These are phyloP conservation scores for Antigone vipio DNA, from an alignment of 2,113 vertebrate species.

Conservation along the genomic window DNA sequence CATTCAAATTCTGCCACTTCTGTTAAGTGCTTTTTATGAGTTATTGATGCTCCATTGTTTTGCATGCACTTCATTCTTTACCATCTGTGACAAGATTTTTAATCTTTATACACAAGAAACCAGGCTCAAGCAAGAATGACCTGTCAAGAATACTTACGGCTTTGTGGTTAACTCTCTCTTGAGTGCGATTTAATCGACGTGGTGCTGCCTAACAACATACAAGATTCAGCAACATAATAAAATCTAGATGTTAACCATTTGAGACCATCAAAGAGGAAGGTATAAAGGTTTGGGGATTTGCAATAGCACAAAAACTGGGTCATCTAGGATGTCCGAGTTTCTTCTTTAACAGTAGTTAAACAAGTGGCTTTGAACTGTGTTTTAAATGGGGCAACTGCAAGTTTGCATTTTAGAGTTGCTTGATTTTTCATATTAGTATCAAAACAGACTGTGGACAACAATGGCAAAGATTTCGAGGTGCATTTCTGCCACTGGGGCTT, in stretches of 20 bases:
- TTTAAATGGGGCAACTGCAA: not conserved
- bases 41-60: constrained; percentile 48
- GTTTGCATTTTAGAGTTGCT: not conserved
- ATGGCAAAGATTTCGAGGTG: not conserved
- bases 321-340: not conserved
- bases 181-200: constrained; percentile 55
- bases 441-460: not conserved
- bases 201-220: constrained; percentile 40
- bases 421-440: not conserved
- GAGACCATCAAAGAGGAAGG: not conserved
- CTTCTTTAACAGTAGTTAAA: not conserved
- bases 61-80: constrained; percentile 53
- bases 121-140: constrained; percentile 50
- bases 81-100: constrained; percentile 67
- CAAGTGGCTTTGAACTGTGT: not conserved
- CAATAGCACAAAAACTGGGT: not conserved
- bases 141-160: constrained; percentile 72
- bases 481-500: not conserved
- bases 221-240: constrained; percentile 50
- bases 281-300: not conserved
- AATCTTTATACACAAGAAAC: constrained; percentile 60
- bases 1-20: constrained; percentile 38
- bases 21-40: constrained; percentile 49
- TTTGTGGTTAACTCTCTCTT: constrained; percentile 54
- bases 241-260: constrained; percentile 38